Base-by-base conservation (phyloP, 2,888 invertebrate species). In the Abrostola triplasia region DNA sequence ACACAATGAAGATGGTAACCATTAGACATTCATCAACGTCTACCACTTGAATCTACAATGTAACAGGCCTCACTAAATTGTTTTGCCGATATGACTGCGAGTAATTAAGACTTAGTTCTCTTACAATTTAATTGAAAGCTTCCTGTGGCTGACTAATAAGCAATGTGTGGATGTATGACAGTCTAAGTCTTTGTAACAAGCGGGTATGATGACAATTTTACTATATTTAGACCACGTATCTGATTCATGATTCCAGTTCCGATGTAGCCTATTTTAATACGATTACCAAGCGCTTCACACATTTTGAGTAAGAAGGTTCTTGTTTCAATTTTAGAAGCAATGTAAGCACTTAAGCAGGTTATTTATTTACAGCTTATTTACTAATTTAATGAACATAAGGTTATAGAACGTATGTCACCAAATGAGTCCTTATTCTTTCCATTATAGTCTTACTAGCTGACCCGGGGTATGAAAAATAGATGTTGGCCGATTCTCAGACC, bases 71-170 rank as follows among this genome's bases (percentile, higher is more conserved):
- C 38, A 36, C 53, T 66, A 67, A 67, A 70, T 58, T 67, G 55
- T 61, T 52, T 57, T 44, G 66, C 66, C 67, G 67, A 70, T 70
- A 70, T 57, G 61, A 55, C 70, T 55, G 57, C n/a, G 11, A n/a
- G 41, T 70, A 58, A 66, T 56, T 56, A 59, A 56, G 55, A 56
- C 59, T 57, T 51, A 35, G 51, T 56, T 70, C 61, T 62, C 55
- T 56, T 50, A 70, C 37, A 59, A 49, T 67, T 44, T 62, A 67
- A 70, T 70, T 70, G 52, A 41, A 9, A 55, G 55, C 54, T 61
- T 61, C 61, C 70, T 70, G 13, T 36, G 54, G 8, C 36, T 70
- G 53, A 70, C 42, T 66, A 58, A 66, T 61, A 36, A 10, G 42
- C 9, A 52, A 64, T 48, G 58, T 52, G 37, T 13, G 44, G 13